Evolutionary conservation across 2,888 invertebrate genomes (phyloP).

Genomic region (Campaea margaritaria): DNA sequence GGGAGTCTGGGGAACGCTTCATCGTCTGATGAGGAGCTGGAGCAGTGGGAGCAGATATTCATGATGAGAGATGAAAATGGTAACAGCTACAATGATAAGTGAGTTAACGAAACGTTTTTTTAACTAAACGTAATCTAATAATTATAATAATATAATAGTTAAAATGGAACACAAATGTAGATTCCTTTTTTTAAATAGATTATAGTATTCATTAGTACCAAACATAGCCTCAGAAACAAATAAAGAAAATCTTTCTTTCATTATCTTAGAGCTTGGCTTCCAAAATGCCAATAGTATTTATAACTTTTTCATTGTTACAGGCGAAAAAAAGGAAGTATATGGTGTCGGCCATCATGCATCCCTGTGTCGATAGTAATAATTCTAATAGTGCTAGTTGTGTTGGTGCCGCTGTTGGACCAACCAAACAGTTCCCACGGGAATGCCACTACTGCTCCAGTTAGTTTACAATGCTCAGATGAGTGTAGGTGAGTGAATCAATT

Average conservation of each 20-base stretch:
- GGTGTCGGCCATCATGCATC: slow-evolving; percentile 94
- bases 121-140: no score
- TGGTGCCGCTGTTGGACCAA: slow-evolving; percentile 90
- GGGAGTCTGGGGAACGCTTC: slow-evolving; percentile 86
- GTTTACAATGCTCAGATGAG: slow-evolving; percentile 85
- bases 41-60: slow-evolving; percentile 92
- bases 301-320: slow-evolving; percentile 51
- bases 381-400: slow-evolving; percentile 91
- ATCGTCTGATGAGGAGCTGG: slow-evolving; percentile 88
- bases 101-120: slow-evolving; percentile 41
- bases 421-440: slow-evolving; percentile 81
- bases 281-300: background rate
- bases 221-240: no score
- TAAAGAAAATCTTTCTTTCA: no score
- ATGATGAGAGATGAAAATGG: slow-evolving; percentile 89
- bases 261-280: no score
- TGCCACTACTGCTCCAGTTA: slow-evolving; percentile 61
- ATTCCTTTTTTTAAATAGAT: no score
- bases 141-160: no score
- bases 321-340: slow-evolving; percentile 82
- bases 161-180: no score
- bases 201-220: no score
- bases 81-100: slow-evolving; percentile 86
- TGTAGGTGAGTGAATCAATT: slow-evolving; percentile 86
- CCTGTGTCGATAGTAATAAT: slow-evolving; percentile 92